Base-by-base conservation (phyloP, 2,797 vertebrate genomes). In the Limnodromus scolopaceus region DNA sequence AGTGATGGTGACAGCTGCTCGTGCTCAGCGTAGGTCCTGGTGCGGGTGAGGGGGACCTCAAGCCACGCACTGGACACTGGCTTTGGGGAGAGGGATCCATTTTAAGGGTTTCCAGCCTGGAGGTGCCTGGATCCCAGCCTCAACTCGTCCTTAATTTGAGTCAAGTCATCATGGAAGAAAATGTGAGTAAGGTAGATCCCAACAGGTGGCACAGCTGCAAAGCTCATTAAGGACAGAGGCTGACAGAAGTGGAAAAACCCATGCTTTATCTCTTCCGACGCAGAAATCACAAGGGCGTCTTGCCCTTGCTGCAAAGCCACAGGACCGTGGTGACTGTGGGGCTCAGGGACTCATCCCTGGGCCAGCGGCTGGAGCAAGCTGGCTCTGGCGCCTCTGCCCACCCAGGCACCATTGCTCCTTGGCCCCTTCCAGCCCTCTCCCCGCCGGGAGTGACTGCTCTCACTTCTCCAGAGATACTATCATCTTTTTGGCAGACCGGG, bases 301-400 rank as follows among this genome's bases (percentile, higher is more conserved):
- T 70, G 28, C 14, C 48, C 38, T 69, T 53, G 32, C 23, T 48
- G 38, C 13, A 10, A 45, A 71, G 39, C 23, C 39, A 71, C 39
- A 48, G 38, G 36, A 51, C 28, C 13, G 28, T 76, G n/a, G 32
- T 24, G 12, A 28, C 3, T 53, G 13, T 38, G 13, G 7, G 9
- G 15, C 16, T 53, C 0, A 0, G 14, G 5, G 10, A 46, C 46
- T 46, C 2, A 0, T 28, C 23, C 11, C 18, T 30, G 4, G 1
- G 36, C 8, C 38, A 48, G 69, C 12, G 2, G 38, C 32, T 16
- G 43, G 5, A 87, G 25, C 0, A 1, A 90, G 43, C 16, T 3
- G 1, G 11, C 55, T 25, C 20, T 6, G 1, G 22, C 1, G 0
- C 11, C 32, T 68, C 39, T 64, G 48, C 17, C n/a, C 2, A 0